Evolutionary conservation across 2,113 vertebrate genomes (phyloP).

Genomic region (Ceyx melanurus): DNA sequence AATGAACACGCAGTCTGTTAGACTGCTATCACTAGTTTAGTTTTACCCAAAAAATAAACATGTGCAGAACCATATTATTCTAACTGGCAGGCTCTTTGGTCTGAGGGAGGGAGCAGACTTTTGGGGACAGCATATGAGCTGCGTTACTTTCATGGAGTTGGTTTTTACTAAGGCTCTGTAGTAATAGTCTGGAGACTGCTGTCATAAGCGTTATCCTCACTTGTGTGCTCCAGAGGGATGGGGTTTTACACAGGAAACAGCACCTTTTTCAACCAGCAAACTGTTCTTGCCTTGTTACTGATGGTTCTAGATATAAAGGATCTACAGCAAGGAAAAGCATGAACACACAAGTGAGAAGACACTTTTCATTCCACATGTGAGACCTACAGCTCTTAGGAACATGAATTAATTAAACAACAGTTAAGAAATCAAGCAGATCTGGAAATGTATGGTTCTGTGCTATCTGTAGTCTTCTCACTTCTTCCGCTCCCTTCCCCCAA

Average conservation of each 20-base stretch:
- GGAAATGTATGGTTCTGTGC: background rate
- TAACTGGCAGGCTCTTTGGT: background rate
- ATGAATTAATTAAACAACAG: background rate
- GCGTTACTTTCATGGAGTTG: background rate
- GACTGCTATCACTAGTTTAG: background rate
- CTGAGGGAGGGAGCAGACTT: background rate
- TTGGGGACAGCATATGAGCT: background rate
- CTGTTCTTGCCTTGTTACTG: background rate
- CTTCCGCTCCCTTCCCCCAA: background rate
- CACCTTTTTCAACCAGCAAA: background rate
- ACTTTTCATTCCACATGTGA: background rate
- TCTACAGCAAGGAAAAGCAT: background rate
- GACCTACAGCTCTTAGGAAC: background rate
- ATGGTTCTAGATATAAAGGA: background rate
- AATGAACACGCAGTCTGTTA: background rate
- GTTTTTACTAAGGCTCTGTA: background rate
- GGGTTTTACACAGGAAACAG: background rate
- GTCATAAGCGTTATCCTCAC: background rate
- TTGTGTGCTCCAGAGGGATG: background rate
- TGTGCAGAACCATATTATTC: background rate
- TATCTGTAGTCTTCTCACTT: conserved; percentile 7
- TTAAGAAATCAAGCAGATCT: conserved; percentile 26
- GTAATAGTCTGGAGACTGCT: background rate
- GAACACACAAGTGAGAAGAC: background rate
- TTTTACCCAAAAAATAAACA: background rate